Evolutionary conservation across 2,113 vertebrate species (phyloP).

Genomic region (Genyomyrus donnyi): DNA sequence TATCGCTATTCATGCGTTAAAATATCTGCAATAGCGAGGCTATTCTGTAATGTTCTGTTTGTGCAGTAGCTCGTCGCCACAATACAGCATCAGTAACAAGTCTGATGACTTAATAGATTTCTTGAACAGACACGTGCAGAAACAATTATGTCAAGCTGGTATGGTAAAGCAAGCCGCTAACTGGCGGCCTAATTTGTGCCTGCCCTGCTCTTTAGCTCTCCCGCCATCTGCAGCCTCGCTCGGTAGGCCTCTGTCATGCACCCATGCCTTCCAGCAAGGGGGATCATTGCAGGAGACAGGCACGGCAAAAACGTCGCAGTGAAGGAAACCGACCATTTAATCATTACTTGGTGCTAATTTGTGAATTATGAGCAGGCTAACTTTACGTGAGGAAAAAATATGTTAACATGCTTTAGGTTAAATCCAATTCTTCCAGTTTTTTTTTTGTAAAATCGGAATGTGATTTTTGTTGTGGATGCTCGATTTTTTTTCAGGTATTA

Average conservation of each 20-base stretch:
- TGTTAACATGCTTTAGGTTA: background rate
- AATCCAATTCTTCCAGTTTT: background rate
- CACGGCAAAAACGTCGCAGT: background rate
- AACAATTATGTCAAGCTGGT: background rate
- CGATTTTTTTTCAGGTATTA: background rate
- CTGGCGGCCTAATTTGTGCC: background rate
- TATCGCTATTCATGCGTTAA: background rate
- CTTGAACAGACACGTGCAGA: conserved; percentile 2
- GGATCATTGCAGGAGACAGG: background rate
- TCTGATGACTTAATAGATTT: background rate
- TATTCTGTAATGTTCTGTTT: background rate
- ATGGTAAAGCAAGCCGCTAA: background rate
- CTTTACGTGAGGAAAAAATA: background rate
- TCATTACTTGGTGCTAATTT: background rate
- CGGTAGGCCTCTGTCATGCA: background rate
- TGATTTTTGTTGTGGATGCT: background rate
- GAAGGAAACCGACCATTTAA: background rate
- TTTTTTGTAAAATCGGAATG: background rate
- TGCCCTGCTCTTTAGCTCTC: background rate
- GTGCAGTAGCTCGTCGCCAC: background rate
- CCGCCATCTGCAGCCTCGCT: background rate
- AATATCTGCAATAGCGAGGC: background rate
- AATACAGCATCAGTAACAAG: background rate
- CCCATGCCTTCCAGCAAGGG: background rate
- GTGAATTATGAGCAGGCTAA: background rate